These are phyloP conservation scores for Harpalus rufipes DNA, from an alignment of 2,888 invertebrate genomes.

Conservation along the genomic window DNA sequence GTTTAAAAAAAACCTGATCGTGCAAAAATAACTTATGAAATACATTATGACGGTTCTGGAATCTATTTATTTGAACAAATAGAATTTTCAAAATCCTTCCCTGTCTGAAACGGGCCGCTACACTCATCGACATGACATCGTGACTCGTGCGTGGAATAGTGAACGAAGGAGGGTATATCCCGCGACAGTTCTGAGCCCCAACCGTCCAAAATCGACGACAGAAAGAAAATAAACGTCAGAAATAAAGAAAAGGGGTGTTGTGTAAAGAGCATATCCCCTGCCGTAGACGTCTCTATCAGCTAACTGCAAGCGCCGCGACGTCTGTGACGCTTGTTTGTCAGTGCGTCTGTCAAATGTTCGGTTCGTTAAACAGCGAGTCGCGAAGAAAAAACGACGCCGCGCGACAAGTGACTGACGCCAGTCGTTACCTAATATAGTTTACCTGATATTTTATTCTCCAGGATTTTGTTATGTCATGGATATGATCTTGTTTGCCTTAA, in stretches of 20 bases:
- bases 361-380: conserved; percentile 74
- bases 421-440: conserved; percentile 61
- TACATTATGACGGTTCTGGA: background rate
- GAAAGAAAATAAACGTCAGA: conserved; percentile 71
- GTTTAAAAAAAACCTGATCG: too few species aligned
- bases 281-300: conserved; percentile 58
- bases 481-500: conserved; percentile 44
- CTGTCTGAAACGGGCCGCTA: background rate
- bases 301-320: background rate
- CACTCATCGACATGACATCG: conserved; percentile 54
- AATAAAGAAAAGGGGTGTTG: conserved; percentile 69
- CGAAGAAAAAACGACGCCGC: conserved; percentile 21
- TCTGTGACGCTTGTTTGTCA: conserved; percentile 69
- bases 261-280: conserved; percentile 71
- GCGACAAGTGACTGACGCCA: conserved; percentile 38
- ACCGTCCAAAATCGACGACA: conserved; percentile 64
- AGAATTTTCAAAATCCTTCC: background rate
- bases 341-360: conserved; percentile 73
- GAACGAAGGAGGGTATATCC: conserved; percentile 52
- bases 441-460: conserved; percentile 60
- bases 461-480: conserved; percentile 51
- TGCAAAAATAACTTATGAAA: too few species aligned
- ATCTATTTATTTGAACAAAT: background rate
- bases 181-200: conserved; percentile 59
- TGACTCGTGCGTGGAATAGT: conserved; percentile 63